Evolutionary conservation across 37 sponge, comb jelly and placozoan genomes (phyloP), one percentile per base, ranked within the genome.

Genomic region (Sycon ciliatum): DNA sequence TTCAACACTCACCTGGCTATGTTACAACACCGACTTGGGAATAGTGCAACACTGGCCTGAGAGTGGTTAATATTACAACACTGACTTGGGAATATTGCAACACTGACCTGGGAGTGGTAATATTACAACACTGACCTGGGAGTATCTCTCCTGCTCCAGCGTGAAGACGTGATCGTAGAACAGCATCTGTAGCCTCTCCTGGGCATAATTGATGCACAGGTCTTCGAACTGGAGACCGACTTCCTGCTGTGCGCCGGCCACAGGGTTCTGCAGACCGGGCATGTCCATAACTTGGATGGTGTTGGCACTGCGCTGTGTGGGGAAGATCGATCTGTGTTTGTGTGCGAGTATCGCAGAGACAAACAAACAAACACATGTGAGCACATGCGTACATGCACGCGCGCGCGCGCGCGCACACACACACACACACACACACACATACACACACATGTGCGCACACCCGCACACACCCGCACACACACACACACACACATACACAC

Each of bases 151-250:
- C 76, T 88, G 94, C 65, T 87, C 99, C 9, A 68, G 56, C 31
- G 89, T 85, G 76, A 98, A 92, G 20, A 90, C 84, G 29, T 71
- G 77, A 38, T 98, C 83, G 38, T 92, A 90, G 72, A 92, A 98
- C 64, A 89, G 66, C 83, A 85, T 87, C 80, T 98, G 99, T 6
- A 98, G 82, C 6, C 99, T 58, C 83, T 98, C 99, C 55, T 86
- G 84, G 1, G 88, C 74, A 56, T 98, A 98, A 83, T 98, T 98
- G 80, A 83, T 81, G 39, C 89, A 87, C 65, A 98, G 79, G 63
- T 98, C 91, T 55, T 98, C 91, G 76, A 98, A 84, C 0, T 78
- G 66, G 66, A 94, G 80, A 1, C 83, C 80, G n/a, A 73, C 53
- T 26, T 36, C 42, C 0, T 57, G 64, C 6, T 72, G 80, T 27